These are phyloP conservation scores for Lemur catta DNA, from an alignment of 2,797 vertebrate genomes.

Conservation along the genomic window DNA sequence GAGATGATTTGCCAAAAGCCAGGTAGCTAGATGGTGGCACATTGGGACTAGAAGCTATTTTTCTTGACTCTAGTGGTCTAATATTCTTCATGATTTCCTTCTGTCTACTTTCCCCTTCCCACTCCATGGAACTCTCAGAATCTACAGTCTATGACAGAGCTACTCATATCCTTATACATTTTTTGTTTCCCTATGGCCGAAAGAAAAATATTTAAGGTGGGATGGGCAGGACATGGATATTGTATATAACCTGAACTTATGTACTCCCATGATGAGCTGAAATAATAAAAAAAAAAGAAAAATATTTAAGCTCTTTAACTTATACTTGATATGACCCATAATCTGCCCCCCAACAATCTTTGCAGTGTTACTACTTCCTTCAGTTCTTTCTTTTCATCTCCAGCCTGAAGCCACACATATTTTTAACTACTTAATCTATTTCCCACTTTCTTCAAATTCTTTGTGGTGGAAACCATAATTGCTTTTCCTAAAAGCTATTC, in stretches of 20 bases:
- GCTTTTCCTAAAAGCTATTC: neutral
- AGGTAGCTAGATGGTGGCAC: neutral
- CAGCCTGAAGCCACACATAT: neutral
- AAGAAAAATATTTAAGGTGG: neutral
- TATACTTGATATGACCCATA: neutral
- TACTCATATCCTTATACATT: neutral
- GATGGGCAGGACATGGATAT: too few species aligned
- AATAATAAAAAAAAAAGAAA: conserved; percentile 24
- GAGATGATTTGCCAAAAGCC: neutral
- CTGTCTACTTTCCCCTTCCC: neutral
- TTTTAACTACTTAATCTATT: neutral
- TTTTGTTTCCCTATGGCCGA: neutral
- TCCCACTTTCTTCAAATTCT: neutral
- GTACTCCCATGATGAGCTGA: too few species aligned
- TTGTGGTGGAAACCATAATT: neutral
- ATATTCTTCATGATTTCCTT: neutral
- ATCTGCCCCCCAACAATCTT: neutral
- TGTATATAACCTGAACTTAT: too few species aligned
- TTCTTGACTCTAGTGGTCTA: neutral
- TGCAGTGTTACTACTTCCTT: neutral
- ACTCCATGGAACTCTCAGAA: neutral
- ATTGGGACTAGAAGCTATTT: neutral
- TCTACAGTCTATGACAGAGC: neutral
- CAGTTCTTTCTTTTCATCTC: neutral
- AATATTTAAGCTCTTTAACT: neutral